Base-by-base conservation (phyloP, 1,140 invertebrate genomes). In the Caenorhabditis briggsae region DNA sequence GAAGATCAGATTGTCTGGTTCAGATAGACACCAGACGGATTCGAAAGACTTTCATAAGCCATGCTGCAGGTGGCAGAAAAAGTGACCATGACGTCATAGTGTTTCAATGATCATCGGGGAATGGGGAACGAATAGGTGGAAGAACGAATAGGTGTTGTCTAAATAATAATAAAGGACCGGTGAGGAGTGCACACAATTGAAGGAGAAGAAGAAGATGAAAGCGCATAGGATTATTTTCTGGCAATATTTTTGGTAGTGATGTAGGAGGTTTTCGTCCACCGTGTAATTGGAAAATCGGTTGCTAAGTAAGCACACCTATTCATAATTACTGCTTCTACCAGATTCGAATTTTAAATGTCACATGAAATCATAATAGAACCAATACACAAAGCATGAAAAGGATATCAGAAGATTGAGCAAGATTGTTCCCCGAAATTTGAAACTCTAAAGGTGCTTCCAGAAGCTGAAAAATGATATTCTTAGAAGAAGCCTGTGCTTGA, bases 81-180 rank as follows among this genome's bases (percentile, higher is more conserved):
- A n/a, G 14, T 33, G 59, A 33, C 25, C 11, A 64, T 64, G 59
- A 64, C 59, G 59, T 64, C 59, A 64, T 64, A 12, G 8, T 64
- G 59, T 64, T 64, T 64, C 59, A 33, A 64, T 64, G 59, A 33
- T 64, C 56, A 58, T 20, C n/a, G 16, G n/a, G 56, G n/a, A 16
- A n/a, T 20, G 8, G 18, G n/a, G 8, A 20, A 58, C 8, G 7
- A 58, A 33, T 64, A 25, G 25, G 8, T 33, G 18, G 59, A 33
- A 64, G 23, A 7, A 33, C 23, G 33, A 8, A 20, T 12, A 20
- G 5, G n/a, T 3, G 23, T 64, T 64, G 59, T 64, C 59, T 64
- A 33, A 64, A 64, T 64, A 64, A 64, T 64, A 64, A 64, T 64
- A 33, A 64, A 64, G 59, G 59, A 64, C 59, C 59, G 59, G 59